Conservation (phyloP, 2,113 vertebrate species). For the Austrofundulus limnaeus region DNA sequence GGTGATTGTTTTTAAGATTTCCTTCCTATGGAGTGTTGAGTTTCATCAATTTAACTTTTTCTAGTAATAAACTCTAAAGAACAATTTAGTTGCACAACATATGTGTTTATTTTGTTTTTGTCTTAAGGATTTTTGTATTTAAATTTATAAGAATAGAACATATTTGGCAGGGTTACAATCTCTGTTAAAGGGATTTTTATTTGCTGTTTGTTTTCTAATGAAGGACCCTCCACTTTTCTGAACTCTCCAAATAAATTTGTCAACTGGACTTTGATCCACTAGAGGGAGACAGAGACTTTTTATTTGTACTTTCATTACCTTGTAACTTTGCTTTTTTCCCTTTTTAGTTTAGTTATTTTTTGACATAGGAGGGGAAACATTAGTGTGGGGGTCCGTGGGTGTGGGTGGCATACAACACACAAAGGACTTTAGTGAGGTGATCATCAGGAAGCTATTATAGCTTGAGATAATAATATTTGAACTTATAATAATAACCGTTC, state of each 20-base stretch:
- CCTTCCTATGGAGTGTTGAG: neutral
- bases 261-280: conserved; percentile 15
- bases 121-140: neutral
- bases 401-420: too few relatives aligned
- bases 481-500: too few relatives aligned
- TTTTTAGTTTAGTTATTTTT: neutral
- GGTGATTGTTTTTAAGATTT: neutral
- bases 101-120: neutral
- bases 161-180: neutral
- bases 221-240: neutral
- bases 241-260: too few relatives aligned
- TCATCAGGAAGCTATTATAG: too few relatives aligned
- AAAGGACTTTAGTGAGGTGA: too few relatives aligned
- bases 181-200: neutral
- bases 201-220: neutral
- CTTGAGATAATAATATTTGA: too few relatives aligned
- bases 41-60: neutral
- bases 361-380: too few relatives aligned
- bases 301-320: neutral
- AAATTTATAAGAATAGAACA: neutral
- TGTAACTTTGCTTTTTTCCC: too few relatives aligned
- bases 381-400: too few relatives aligned
- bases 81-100: too few relatives aligned
- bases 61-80: neutral
- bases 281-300: conserved; percentile 54